These are phyloP conservation scores for Okamejei kenojei DNA, from an alignment of 2,797 vertebrate species.

Conservation along the genomic window DNA sequence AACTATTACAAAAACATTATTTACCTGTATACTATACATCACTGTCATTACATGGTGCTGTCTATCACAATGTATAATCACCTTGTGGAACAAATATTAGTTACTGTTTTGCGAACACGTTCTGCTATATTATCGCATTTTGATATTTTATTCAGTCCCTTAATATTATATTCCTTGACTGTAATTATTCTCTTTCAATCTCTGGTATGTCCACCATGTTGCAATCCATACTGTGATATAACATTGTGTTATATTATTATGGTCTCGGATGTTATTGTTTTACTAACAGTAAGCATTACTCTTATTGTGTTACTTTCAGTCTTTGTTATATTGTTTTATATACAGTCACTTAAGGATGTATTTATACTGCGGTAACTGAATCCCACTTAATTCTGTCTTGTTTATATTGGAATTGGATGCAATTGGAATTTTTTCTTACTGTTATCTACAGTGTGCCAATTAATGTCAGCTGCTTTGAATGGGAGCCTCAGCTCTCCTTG, in stretches of 20 bases:
- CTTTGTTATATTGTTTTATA: conserved; percentile 1
- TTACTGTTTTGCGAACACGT: not conserved
- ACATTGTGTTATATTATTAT: not conserved
- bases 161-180: not conserved
- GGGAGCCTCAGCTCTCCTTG: not conserved
- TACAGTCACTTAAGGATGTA: not conserved
- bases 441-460: not conserved
- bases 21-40: not conserved
- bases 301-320: not conserved
- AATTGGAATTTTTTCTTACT: not conserved
- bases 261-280: not conserved
- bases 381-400: not conserved
- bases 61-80: not conserved
- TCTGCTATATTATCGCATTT: not conserved
- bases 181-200: not conserved
- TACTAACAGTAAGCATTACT: not conserved
- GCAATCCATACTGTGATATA: not conserved
- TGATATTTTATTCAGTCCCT: not conserved
- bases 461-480: not conserved
- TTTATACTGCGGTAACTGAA: not conserved
- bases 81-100: not conserved
- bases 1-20: not conserved
- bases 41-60: not conserved
- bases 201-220: not conserved
- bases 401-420: not conserved